Evolutionary conservation across 2,888 invertebrate genomes (phyloP), one percentile per base, ranked within the genome.

Genomic region (Trichopoda pennipes): DNA sequence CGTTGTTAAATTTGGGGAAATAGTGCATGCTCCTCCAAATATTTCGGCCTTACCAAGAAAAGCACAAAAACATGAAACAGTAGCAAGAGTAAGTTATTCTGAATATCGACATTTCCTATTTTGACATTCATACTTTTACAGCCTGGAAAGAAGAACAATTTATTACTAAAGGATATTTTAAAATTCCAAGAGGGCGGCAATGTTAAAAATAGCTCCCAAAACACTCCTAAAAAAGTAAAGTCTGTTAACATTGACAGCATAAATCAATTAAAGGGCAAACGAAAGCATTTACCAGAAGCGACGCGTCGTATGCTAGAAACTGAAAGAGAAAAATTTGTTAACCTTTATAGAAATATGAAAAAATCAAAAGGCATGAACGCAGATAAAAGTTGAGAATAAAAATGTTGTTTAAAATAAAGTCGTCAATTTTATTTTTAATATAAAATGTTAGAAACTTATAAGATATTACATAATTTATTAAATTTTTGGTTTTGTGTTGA

Each of bases 1-100:
- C 90, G 91, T 92, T 60, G 92, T 96, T 23, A 89, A 92, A 87
- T 96, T 96, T 91, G 96, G 96, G 0, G 96, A 96, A 88, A 92
- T 94, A 64, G 94, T 93, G 3, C 94, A 95, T 90, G 95, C 93
- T 66, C 96, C 96, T 73, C 96, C 96, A 42, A 90, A 92, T 68
- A 91, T 96, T 49, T 91, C 89, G 51, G 88, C 91, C 3, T 88
- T 91, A 64, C 94, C 94, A 1, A 92, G 91, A 74, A 92, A 92
- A 85, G 92, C 92, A 53, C 86, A 87, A 60, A 91, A 90, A 68
- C 86, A 85, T 61, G 90, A 89, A 76, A 90, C 88, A 12, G 90
- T 90, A 2, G 91, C 92, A 49, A 90, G 92, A 81, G 92, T 91
- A 85, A 90, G 88, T 77, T 19, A 8, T 35, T 38, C 14, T n/a